These are phyloP conservation scores for Drosophila carrolli DNA, from an alignment of 1,140 invertebrate species.

Conservation along the genomic window DNA sequence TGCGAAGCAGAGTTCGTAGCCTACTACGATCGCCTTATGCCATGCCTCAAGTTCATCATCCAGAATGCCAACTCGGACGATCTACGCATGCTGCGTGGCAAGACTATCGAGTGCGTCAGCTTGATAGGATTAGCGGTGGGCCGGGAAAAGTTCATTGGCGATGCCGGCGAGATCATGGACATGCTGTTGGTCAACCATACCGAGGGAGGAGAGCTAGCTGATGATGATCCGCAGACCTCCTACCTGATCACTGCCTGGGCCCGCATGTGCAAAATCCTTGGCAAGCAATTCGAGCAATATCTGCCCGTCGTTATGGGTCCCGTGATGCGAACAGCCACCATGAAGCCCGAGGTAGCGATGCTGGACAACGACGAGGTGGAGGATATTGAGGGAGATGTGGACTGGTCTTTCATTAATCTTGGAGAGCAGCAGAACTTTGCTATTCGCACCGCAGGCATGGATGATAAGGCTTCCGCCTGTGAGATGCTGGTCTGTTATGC, in stretches of 20 bases:
- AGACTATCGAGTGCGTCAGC: conserved; percentile 99
- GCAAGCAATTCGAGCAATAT: conserved; percentile 98
- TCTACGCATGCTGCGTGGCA: conserved; percentile 95
- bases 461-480: conserved; percentile 99
- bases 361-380: conserved; percentile 96
- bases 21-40: conserved; percentile 94
- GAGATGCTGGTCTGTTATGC: conserved; percentile 99
- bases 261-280: conserved; percentile 98
- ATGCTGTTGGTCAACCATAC: conserved; percentile 96
- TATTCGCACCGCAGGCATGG: conserved; percentile 95
- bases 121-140: conserved; percentile 99
- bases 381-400: conserved; percentile 93
- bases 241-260: conserved; percentile 99
- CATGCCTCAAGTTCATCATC: conserved; percentile 98
- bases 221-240: conserved; percentile 98
- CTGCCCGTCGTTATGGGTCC: conserved; percentile 98
- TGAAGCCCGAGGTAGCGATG: conserved; percentile 99
- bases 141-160: conserved; percentile 96
- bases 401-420: conserved; percentile 99
- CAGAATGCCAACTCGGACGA: conserved; percentile 95
- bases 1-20: conserved; percentile 96
- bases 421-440: conserved; percentile 98
- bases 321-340: conserved; percentile 96
- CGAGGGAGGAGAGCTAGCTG: conserved; percentile 90
- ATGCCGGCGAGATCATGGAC: conserved; percentile 98